Conservation (phyloP, 2,888 invertebrate genomes). For the Falcaria lacertinaria region DNA sequence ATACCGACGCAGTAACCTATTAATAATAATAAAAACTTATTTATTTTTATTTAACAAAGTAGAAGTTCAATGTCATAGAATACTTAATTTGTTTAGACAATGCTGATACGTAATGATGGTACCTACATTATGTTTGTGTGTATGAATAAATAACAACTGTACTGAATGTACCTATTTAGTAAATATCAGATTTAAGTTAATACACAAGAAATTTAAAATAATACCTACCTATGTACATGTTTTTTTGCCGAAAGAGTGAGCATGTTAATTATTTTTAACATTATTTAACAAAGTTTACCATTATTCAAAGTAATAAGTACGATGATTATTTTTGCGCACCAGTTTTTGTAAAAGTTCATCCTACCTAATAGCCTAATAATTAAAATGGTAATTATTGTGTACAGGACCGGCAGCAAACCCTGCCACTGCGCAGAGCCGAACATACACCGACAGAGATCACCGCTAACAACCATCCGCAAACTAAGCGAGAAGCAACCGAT, state of each 20-base stretch:
- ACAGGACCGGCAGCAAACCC: constrained; percentile 63
- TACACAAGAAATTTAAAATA: no score
- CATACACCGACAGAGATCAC: constrained; percentile 22
- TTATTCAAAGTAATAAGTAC: no score
- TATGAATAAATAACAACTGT: not conserved
- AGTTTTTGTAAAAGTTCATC: no score
- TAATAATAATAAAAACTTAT: no score
- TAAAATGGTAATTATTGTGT: not conserved
- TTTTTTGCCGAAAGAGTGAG: no score
- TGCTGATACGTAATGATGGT: not conserved
- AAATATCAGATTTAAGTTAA: no score
- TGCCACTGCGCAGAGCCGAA: constrained; percentile 48
- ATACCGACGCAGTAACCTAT: constrained; percentile 12
- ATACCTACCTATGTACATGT: not conserved
- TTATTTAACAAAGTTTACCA: no score
- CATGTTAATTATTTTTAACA: no score
- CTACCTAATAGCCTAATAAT: no score
- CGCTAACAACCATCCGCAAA: constrained; percentile 29
- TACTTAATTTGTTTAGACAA: constrained; percentile 1
- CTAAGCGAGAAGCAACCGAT: constrained; percentile 41
- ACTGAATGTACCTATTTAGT: not conserved
- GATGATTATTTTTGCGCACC: no score
- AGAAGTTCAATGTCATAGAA: constrained; percentile 22
- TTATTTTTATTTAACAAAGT: constrained; percentile 10
- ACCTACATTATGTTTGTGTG: no score